Base-by-base conservation (phyloP, 1,140 invertebrate genomes). In the Medauroidea extradentata region DNA sequence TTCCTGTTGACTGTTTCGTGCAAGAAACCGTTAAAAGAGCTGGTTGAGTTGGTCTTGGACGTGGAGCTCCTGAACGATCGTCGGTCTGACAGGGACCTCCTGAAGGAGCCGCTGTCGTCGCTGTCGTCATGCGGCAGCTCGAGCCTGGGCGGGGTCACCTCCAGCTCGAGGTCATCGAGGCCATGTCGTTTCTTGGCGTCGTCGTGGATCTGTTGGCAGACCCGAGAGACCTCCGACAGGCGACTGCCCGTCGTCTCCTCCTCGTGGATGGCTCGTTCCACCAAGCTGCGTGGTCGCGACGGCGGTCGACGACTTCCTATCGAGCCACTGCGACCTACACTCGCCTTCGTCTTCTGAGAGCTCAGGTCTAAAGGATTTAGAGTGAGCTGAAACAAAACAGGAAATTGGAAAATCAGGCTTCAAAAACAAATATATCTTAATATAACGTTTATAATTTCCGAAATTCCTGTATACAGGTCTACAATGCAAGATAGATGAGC, bases 321-420 rank as follows among this genome's bases (percentile, higher is more conserved):
- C 21, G 73, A 73, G 25, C 73, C 76, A 63, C 75, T 77, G 56
- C 79, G 66, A 53, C 75, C 77, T 46, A 79, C 72, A 58, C 69
- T 77, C 19, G 75, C 78, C 67, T 74, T 77, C 51, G 74, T 74
- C 67, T 78, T 78, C 64, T 79, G 72, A 43, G 76, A 75, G 29
- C 71, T 75, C 21, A 78, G 60, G 59, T 80, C 79, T 62, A 81
- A 67, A 59, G 77, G 79, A 62, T 79, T 79, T 27, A 78, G 64
- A 18, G 76, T 63, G 52, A 81, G 67, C 79, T 81, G 70, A 50
- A 75, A 75, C 46, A 64, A 65, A 59, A 60, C 11, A 21, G 19
- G 23, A 44, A 5, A 44, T 19, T 14, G 11, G 18, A n/a, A 44
- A 55, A 57, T 44, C 23, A 14, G 8, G 11, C 2, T 7, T 44